These are phyloP conservation scores for Lophius americanus DNA, from an alignment of 2,797 vertebrate genomes.

Conservation along the genomic window DNA sequence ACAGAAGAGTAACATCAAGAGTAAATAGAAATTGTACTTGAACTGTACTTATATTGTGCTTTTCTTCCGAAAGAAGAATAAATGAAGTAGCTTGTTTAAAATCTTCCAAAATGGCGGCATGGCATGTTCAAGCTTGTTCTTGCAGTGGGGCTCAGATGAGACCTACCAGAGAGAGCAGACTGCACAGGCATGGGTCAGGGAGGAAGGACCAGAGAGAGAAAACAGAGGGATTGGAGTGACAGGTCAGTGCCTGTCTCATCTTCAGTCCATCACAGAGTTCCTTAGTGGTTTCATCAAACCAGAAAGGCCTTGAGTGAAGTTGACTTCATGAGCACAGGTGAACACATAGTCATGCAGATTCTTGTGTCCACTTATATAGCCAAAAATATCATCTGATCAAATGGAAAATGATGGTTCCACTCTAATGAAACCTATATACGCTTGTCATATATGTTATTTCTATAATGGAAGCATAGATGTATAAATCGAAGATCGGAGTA, in stretches of 20 bases:
- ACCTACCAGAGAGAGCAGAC: conserved; percentile 40
- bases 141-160: conserved; percentile 11
- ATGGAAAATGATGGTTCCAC: conserved; percentile 3
- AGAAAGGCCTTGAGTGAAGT: conserved; percentile 45
- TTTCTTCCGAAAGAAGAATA: not conserved
- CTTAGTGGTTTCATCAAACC: conserved; percentile 64
- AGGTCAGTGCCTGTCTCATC: conserved; percentile 66
- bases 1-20: too few relatives aligned
- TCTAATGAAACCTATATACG: not conserved
- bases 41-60: too few relatives aligned
- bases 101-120: conserved; percentile 19
- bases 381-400: conserved; percentile 47
- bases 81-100: not conserved
- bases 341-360: conserved; percentile 52
- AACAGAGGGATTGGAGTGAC: conserved; percentile 48
- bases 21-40: too few relatives aligned
- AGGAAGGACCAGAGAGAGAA: conserved; percentile 12
- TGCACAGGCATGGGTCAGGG: conserved; percentile 44
- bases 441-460: not conserved
- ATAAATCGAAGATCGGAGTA: conserved; percentile 3
- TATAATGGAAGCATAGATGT: conserved; percentile 2
- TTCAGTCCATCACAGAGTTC: conserved; percentile 68
- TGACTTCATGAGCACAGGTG: conserved; percentile 56
- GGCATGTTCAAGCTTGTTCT: conserved; percentile 4
- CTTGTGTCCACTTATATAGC: conserved; percentile 29